Conservation (phyloP, 1,140 invertebrate genomes). For the Ruditapes philippinarum region DNA sequence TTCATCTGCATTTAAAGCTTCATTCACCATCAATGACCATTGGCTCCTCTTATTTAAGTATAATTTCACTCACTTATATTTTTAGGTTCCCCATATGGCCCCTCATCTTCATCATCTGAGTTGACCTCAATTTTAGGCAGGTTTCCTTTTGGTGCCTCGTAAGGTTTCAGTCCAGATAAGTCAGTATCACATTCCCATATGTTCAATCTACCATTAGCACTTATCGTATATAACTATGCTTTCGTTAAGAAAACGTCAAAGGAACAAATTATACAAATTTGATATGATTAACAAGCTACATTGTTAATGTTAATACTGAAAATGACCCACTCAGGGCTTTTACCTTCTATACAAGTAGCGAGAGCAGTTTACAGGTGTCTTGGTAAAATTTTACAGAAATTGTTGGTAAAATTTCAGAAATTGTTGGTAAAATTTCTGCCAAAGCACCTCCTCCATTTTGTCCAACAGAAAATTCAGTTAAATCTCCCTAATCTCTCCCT, state of each 20-base stretch:
- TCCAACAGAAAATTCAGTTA: too few species aligned
- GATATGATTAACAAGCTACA: neutral
- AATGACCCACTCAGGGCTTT: too few species aligned
- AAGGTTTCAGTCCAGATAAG: constrained; percentile 89
- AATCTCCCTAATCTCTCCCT: too few species aligned
- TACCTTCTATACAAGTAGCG: too few species aligned
- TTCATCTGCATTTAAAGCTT: neutral
- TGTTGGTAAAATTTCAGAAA: too few species aligned
- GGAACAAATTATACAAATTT: neutral
- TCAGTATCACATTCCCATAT: constrained; percentile 96
- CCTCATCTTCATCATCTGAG: constrained; percentile 78
- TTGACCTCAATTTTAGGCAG: neutral
- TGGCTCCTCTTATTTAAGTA: too few species aligned
- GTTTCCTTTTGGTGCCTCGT: constrained; percentile 53
- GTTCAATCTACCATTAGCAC: constrained; percentile 90
- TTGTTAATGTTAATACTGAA: neutral
- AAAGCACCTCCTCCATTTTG: too few species aligned
- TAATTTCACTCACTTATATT: constrained; percentile 10
- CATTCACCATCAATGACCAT: too few species aligned
- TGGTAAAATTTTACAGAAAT: too few species aligned
- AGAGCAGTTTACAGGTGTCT: too few species aligned
- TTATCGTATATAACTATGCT: constrained; percentile 86
- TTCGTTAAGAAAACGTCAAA: constrained; percentile 60
- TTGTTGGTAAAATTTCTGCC: too few species aligned
- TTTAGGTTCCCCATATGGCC: constrained; percentile 69